Evolutionary conservation across 2,888 invertebrate genomes (phyloP), one percentile per base, ranked within the genome.

Genomic region (Conus canariensis): DNA sequence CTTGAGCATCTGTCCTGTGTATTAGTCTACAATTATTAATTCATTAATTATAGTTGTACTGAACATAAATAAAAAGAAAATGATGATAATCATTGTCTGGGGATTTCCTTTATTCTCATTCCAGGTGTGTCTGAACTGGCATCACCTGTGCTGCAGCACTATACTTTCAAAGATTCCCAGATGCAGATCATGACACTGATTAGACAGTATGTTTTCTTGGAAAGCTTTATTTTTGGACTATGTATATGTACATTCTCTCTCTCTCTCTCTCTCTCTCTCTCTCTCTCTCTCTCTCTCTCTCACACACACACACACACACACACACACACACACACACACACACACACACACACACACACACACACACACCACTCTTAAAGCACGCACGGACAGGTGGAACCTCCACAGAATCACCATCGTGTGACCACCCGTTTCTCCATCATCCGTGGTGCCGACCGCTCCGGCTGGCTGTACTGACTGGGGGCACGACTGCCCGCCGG

Each of bases 251-350:
- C n/a, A n/a, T 12, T 87, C 25, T 45, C 87, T 87, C 87, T 30
- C 70, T 87, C 30, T 58, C 59, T 45, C 59, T 58, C 67, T 70
- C 45, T 45, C 59, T 45, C 70, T 59, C 59, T 59, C 59, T 45
- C 87, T 87, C 87, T 87, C 87, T 87, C 87, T 87, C 87, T 70
- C 87, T 87, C 87, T 70, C 87, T 87, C 87, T 87, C 87, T 87
- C 70, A 7, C 56, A 45, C 80, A 45, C 80, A 80, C 80, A 80
- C 80, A 80, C 45, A 80, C 56, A 80, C 80, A 80, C 82, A 58
- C 82, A 58, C 82, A 83, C 82, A 58, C 82, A 83, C 58, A 58
- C 82, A 83, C 58, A 58, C 58, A 58, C 58, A 58, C 82, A 58
- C 56, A 83, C 82, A 83, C 82, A 83, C 58, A 83, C 82, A 83